These are phyloP conservation scores for Ophion ellenae DNA, from an alignment of 2,888 invertebrate species.

Conservation along the genomic window DNA sequence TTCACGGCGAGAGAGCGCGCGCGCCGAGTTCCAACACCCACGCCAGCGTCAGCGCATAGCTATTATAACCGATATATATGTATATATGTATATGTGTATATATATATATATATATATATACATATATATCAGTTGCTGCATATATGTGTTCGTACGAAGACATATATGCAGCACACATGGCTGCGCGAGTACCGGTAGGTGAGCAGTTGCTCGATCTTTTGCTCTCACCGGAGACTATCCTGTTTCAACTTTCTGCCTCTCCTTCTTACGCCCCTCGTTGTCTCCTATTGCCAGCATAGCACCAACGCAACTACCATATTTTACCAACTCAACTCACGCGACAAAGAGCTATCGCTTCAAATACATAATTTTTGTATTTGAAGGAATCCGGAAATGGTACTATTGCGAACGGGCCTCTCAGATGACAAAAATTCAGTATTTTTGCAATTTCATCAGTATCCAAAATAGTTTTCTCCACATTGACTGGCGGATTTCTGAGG, in stretches of 20 bases:
- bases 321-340: too few relatives aligned
- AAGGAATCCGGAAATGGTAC: too few relatives aligned
- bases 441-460: too few relatives aligned
- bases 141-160: too few relatives aligned
- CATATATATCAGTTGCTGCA: not conserved
- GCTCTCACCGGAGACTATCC: constrained; percentile 55
- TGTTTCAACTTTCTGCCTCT: constrained; percentile 53
- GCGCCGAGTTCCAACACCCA: constrained; percentile 67
- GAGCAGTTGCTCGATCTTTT: constrained; percentile 62
- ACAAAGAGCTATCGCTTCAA: too few relatives aligned
- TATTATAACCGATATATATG: constrained; percentile 49
- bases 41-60: constrained; percentile 63
- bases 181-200: constrained; percentile 34
- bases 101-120: not conserved
- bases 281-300: not conserved
- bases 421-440: too few relatives aligned
- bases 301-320: constrained; percentile 7
- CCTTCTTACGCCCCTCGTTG: constrained; percentile 12
- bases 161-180: not conserved
- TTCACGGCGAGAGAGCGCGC: constrained; percentile 65
- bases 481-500: too few relatives aligned
- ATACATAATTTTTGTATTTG: too few relatives aligned
- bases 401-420: too few relatives aligned
- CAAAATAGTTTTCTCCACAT: too few relatives aligned
- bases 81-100: not conserved